Base-by-base conservation (phyloP, 2,113 vertebrate species). In the Mionectes macconnelli region DNA sequence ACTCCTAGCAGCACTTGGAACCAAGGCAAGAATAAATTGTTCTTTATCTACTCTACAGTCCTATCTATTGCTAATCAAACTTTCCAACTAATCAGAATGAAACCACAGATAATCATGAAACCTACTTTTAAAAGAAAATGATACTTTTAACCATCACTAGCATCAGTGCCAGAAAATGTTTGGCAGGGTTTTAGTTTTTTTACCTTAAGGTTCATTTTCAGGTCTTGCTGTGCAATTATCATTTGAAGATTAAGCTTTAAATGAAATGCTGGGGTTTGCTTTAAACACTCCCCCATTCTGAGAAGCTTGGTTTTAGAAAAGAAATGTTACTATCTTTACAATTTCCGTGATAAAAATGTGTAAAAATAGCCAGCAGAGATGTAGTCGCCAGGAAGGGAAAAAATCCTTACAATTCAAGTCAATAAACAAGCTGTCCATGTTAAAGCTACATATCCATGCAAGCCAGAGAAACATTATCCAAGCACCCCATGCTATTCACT, bases 51-150 rank as follows among this genome's bases (percentile, higher is more conserved):
- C 50, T 42, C 55, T 77, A 18, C 22, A 72, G 64, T 60, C n/a
- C 49, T 66, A 66, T 45, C 60, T 87, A 68, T 42, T 57, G 37
- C 49, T 78, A 94, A 88, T 64, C 28, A 90, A 93, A 93, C 62
- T 95, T 96, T 93, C 93, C 93, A 92, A 39, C 68, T 63, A 89
- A 96, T 93, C 83, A 92, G 64, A 95, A 88, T 18, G 56, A 95
- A 96, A 96, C 56, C 60, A 84, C 68, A 94, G 82, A 87, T 77
- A 85, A 93, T 55, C 21, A 74, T 5, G 52, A 96, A 89, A 85
- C 35, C 4, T 82, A 10, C 39, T 84, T 91, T 18, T 17, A 62
- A 94, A 88, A 66, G 68, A 62, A 55, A 44, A 81, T 11, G 0
- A 30, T 42, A 62, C 42, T 88, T 73, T 42, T 77, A 93, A 79